Evolutionary conservation across 2,113 vertebrate genomes (phyloP), one percentile per base, ranked within the genome.

Genomic region (Panthera uncia): DNA sequence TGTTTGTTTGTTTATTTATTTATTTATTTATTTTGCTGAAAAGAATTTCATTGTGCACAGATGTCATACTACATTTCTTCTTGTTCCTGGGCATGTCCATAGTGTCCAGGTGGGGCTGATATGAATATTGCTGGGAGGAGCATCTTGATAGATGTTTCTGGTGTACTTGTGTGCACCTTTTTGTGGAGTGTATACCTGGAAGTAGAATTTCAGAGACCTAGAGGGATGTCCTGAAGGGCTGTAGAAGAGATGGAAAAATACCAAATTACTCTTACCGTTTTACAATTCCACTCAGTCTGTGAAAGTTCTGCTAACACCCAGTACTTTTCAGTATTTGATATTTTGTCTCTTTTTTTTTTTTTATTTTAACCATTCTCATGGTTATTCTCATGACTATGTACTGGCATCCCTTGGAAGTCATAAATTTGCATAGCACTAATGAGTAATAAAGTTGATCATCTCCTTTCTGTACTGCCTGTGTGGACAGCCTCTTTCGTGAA

Each of bases 41-140:
- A 21, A 63, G 27, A 23, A 8, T 68, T 89, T 81, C 33, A n/a
- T 18, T 73, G n/a, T 25, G 21, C 29, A 15, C 13, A 21, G n/a
- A 21, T 4, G 0, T 36, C 41, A 0, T 29, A 29, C 19, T 27
- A 0, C 10, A 29, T n/a, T 8, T 76, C 2, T 52, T 50, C 7
- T 66, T 31, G 2, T 23, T 45, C 1, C 0, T 25, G 94, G 5
- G 33, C 12, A 7, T 89, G 45, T 33, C 7, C 33, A 1, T 6
- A 5, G 33, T 65, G 11, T 52, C 18, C 23, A 10, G 23, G 12
- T 38, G 15, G 48, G 48, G 33, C 38, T 10, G 14, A 31, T 14
- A 0, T 6, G 33, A 31, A n/a, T 41, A 25, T 41, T 63, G 18
- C 27, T n/a, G 11, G 38, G 27, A n/a, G 1, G 29, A 55, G 16